phyloP scores from a whole-genome alignment of 1,140 invertebrate genomes.

The Bombus difficillimus region DNA sequence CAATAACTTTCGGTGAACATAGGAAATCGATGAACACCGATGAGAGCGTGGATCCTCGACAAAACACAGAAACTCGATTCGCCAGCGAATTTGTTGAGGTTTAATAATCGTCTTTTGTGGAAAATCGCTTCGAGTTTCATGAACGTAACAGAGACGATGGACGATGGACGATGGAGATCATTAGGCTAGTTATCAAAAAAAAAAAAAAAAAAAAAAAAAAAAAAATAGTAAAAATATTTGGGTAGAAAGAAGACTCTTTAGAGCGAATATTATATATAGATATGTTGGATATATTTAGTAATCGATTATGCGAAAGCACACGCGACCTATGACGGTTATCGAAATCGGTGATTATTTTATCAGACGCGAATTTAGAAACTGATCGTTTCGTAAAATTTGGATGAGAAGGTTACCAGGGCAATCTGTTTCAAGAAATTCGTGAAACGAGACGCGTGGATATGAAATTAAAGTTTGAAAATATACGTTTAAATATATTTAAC shows the following conservation, averaged over 20 bases:
- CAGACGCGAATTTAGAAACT: neutral
- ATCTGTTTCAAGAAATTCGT: neutral
- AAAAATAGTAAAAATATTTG: too few relatives aligned
- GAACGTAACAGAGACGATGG: neutral
- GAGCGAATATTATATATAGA: too few relatives aligned
- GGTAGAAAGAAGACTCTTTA: too few relatives aligned
- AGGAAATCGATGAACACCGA: constrained; percentile 29
- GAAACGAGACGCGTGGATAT: neutral
- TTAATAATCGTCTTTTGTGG: constrained; percentile 24
- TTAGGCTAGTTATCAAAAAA: too few relatives aligned
- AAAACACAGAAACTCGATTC: constrained; percentile 29
- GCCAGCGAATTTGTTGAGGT: constrained; percentile 3
- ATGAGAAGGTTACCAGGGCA: neutral
- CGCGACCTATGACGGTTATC: too few relatives aligned
- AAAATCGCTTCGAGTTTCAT: neutral
- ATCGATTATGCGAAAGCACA: too few relatives aligned
- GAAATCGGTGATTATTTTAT: neutral
- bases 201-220: too few relatives aligned
- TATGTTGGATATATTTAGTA: too few relatives aligned
- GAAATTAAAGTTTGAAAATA: neutral
- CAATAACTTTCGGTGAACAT: constrained; percentile 28
- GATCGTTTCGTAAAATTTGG: neutral
- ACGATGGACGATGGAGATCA: neutral
- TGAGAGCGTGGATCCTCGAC: neutral
- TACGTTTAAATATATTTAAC: neutral